A percentile compares a stretch with the other conserved stretches of the same genome.
These are phyloP conservation scores for Pempheris klunzingeri DNA, from an alignment of 2,797 vertebrate species.

Conservation along the genomic window DNA sequence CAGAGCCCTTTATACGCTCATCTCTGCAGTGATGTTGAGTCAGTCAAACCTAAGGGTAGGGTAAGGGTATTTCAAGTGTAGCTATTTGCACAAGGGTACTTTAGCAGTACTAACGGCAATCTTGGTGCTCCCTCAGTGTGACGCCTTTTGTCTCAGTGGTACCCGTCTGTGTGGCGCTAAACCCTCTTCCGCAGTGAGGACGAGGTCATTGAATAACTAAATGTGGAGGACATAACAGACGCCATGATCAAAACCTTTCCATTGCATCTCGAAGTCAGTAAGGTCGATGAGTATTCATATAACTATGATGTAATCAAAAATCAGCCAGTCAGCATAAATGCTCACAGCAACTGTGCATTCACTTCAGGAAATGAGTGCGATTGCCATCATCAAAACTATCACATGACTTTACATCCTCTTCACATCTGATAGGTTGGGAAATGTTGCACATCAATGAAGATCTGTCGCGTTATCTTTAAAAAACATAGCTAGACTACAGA, in stretches of 20 bases:
- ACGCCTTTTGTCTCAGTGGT: background rate
- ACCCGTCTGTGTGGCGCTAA: background rate
- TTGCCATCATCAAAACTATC: too few relatives aligned
- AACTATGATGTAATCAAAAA: background rate
- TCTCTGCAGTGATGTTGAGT: conserved; percentile 4
- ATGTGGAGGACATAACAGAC: background rate
- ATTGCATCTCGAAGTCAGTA: background rate
- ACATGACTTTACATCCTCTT: background rate
- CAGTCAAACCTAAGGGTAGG: background rate
- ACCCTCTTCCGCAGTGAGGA: background rate
- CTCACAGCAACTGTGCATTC: background rate
- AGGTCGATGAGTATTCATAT: background rate
- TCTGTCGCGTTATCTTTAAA: too few relatives aligned
- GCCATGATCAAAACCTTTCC: background rate
- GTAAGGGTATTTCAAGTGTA: background rate
- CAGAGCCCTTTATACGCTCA: conserved; percentile 5
- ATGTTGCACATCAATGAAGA: background rate
- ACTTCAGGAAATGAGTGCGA: background rate
- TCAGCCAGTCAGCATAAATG: background rate
- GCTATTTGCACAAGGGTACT: conserved; percentile 23
- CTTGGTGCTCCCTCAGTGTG: background rate
- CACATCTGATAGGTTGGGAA: background rate
- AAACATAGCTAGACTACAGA: background rate
- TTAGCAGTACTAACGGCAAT: background rate
- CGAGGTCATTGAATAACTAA: background rate